phyloP scores from a whole-genome alignment of 2,113 vertebrate genomes.

The Neoarius graeffei region DNA sequence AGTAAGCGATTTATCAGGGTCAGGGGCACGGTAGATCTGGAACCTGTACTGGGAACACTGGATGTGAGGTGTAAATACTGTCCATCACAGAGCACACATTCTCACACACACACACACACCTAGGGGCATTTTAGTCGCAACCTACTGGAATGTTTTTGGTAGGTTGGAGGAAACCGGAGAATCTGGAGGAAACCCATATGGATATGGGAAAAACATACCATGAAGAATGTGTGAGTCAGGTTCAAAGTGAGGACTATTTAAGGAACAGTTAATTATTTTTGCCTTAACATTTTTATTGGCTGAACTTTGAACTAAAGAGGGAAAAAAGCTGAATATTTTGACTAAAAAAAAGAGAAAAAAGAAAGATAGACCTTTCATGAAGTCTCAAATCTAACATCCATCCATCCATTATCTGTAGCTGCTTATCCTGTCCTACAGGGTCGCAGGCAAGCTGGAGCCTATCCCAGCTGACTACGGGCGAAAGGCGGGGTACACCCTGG shows the following conservation, averaged over 20 bases:
- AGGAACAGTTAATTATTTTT: too few species aligned
- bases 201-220: background rate
- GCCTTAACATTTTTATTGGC: too few species aligned
- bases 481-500: too few species aligned
- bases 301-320: background rate
- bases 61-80: background rate
- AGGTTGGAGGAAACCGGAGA: background rate
- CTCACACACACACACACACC: background rate
- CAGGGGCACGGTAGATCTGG: background rate
- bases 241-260: background rate
- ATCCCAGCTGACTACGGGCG: too few species aligned
- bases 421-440: too few species aligned
- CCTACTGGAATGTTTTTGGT: background rate
- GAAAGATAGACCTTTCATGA: background rate
- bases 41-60: background rate
- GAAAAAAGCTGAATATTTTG: too few species aligned
- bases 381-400: too few species aligned
- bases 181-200: background rate
- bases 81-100: background rate
- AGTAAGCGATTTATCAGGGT: background rate
- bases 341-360: background rate
- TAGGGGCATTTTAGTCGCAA: background rate
- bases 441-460: too few species aligned
- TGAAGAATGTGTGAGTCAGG: background rate
- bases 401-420: too few species aligned